Evolutionary conservation across 2,888 invertebrate genomes (phyloP).

Genomic region (Meteorus cinctellus): DNA sequence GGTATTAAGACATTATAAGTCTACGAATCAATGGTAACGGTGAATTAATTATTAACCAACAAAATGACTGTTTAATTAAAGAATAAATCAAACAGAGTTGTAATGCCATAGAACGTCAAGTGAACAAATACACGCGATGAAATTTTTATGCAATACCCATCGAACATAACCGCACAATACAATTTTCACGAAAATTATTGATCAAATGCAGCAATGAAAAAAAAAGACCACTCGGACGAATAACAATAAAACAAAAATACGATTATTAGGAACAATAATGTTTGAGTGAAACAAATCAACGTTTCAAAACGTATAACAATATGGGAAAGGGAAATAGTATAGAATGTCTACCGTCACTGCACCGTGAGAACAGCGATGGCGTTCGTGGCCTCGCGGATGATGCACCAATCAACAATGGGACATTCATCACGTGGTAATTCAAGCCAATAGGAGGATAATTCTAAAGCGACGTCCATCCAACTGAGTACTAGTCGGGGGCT

Average conservation of each 20-base stretch:
- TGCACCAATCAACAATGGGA: conserved; percentile 70
- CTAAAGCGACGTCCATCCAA: conserved; percentile 72
- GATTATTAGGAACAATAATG: background rate
- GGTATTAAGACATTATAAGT: background rate
- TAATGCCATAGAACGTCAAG: no score
- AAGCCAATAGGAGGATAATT: conserved; percentile 71
- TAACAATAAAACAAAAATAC: background rate
- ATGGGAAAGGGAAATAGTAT: background rate
- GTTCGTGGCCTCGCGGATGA: conserved; percentile 71
- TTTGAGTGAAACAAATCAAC: conserved; percentile 5
- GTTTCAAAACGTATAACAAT: conserved; percentile 26
- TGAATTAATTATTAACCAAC: background rate
- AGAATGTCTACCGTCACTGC: conserved; percentile 50
- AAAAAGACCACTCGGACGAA: background rate
- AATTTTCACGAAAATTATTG: background rate
- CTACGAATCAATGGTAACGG: background rate
- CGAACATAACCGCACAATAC: background rate
- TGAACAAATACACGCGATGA: no score
- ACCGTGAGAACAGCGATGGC: conserved; percentile 71
- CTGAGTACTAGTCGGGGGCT: conserved; percentile 74
- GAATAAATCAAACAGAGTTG: background rate
- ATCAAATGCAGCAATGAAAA: background rate
- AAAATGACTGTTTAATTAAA: background rate
- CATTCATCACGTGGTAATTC: conserved; percentile 74
- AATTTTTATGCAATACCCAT: background rate